Conservation (phyloP, 2,888 invertebrate genomes). For the Alentia gelatinosa region DNA sequence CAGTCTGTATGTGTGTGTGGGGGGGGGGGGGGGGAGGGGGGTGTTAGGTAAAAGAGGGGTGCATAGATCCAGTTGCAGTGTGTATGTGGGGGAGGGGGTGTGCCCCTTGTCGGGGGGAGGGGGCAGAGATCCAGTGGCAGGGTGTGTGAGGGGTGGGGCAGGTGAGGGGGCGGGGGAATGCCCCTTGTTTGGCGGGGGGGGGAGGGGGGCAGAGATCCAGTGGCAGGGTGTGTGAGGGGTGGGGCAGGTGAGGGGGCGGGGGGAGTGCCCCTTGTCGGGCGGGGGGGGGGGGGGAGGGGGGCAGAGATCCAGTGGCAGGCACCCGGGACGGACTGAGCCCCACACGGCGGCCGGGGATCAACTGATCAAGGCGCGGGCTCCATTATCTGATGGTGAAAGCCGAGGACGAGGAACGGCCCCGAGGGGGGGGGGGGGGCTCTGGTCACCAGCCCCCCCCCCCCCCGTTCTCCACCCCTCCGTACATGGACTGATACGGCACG, state of each 20-base stretch:
- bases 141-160: neutral
- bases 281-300: neutral
- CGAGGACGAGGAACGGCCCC: neutral
- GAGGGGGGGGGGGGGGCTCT: neutral
- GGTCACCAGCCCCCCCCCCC: neutral
- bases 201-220: neutral
- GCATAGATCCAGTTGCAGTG: neutral
- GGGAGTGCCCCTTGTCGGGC: neutral
- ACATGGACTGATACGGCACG: neutral
- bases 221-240: neutral
- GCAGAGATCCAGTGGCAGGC: neutral
- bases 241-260: neutral
- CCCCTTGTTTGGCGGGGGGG: neutral
- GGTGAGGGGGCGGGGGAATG: neutral
- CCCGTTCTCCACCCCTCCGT: neutral
- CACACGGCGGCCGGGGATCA: neutral
- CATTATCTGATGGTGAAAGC: constrained; percentile 42
- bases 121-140: neutral
- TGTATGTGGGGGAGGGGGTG: neutral
- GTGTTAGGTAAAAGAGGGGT: neutral
- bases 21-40: neutral
- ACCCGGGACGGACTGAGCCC: neutral
- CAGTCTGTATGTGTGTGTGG: neutral
- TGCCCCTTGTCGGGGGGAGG: neutral
- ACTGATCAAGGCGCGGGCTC: neutral